Base-by-base conservation (phyloP, 2,888 invertebrate species). In the Altica lythri region DNA sequence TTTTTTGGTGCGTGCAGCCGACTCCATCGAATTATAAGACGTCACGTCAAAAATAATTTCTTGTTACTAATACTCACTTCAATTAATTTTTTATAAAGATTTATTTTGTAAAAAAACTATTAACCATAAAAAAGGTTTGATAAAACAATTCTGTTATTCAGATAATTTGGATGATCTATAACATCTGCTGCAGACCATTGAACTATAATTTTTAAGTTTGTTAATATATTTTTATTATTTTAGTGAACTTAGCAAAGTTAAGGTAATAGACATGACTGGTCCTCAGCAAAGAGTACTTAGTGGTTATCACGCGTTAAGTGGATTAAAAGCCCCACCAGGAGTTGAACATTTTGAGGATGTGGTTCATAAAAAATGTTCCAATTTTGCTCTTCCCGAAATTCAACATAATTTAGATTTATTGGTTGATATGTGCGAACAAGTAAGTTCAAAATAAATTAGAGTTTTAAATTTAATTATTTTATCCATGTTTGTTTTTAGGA, bases 261-360 rank as follows among this genome's bases (percentile, higher is more conserved):
- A 97, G 65, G 97, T 99, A 8, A 98, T 99, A 60, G 99, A 99
- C 77, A 94, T 99, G 95, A 98, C 98, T 4, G 98, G 98, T 0
- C 92, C 91, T 0, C 94, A 98, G 75, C 90, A 92, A 73, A 83
- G 95, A 49, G 90, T 98, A 27, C 81, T 95, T 2, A 91, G 90
- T 71, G 95, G 95, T 0, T 96, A 96, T 75, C 94, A 95, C 76
- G 95, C 95, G 1, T 82, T 96, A 30, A 85, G 89, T 0, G 89
- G 91, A 17, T 78, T 82, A 1, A 78, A 80, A 61, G 72, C 80
- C 1, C 72, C 78, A 1, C 79, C 79, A 2, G 81, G 86, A 69
- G 80, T 82, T 72, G 78, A 78, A 71, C 80, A 86, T 32, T 88
- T 77, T 70, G 86, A 87, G 63, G 81, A 84, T 66, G 83, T 85